These are phyloP conservation scores for Ctenomys sociabilis DNA, from an alignment of 2,113 vertebrate genomes.

Conservation along the genomic window DNA sequence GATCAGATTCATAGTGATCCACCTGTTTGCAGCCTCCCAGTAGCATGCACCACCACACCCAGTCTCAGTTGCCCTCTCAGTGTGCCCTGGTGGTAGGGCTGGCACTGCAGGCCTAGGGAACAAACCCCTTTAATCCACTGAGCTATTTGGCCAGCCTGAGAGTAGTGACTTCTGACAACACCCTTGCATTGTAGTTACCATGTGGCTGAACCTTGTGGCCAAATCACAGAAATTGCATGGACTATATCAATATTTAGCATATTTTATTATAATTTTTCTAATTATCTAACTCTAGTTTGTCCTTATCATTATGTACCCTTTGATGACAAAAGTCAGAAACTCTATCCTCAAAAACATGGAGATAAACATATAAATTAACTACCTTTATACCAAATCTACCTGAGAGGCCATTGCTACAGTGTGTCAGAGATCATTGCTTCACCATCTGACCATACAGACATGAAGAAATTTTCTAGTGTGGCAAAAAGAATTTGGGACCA, in stretches of 20 bases:
- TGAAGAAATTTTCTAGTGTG: neutral
- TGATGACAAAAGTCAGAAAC: conserved; percentile 10
- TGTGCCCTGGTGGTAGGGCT: too few species aligned
- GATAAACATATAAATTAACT: neutral
- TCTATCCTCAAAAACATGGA: neutral
- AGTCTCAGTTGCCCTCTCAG: too few species aligned
- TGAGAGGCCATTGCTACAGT: neutral
- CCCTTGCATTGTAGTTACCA: neutral
- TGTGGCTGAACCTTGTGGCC: neutral
- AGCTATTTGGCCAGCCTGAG: too few species aligned
- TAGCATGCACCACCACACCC: too few species aligned
- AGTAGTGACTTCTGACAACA: neutral
- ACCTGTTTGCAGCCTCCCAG: too few species aligned
- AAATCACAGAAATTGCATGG: conserved; percentile 11
- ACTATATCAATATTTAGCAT: neutral
- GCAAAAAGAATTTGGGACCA: neutral
- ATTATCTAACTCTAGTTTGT: conserved; percentile 36
- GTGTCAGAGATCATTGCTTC: neutral
- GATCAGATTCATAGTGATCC: too few species aligned
- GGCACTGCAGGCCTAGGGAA: too few species aligned
- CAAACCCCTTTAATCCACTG: too few species aligned
- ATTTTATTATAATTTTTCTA: neutral
- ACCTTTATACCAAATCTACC: neutral
- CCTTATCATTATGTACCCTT: neutral
- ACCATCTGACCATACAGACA: neutral